Conservation (phyloP, 2,797 vertebrate genomes). For the Myiotriccus ornatus region DNA sequence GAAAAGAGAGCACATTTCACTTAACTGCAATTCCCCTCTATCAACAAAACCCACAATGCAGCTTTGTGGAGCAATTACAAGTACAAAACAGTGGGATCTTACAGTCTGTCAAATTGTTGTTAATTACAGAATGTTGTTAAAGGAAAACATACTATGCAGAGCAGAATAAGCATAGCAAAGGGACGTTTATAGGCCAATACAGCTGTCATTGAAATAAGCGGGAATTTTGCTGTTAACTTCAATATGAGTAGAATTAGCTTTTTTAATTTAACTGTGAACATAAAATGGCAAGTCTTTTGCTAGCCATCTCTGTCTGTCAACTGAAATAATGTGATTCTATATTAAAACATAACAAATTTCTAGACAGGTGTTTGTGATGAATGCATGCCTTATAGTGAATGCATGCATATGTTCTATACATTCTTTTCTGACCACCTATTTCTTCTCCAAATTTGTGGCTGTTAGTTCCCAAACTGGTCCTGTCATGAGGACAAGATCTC, state of each 20-base stretch:
- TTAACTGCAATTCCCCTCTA: conserved; percentile 20
- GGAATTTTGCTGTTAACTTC: conserved; percentile 34
- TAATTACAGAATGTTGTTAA: conserved; percentile 60
- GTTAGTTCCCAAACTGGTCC: neutral
- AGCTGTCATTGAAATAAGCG: conserved; percentile 32
- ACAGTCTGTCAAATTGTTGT: conserved; percentile 51
- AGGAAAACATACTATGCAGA: conserved; percentile 31
- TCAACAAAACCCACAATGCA: conserved; percentile 40
- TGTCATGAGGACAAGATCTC: neutral
- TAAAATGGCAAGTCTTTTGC: neutral
- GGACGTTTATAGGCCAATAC: conserved; percentile 39
- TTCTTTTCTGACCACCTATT: neutral
- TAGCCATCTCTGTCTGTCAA: neutral
- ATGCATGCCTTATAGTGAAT: neutral
- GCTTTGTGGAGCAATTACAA: conserved; percentile 32
- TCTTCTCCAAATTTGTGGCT: neutral
- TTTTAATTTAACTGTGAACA: neutral
- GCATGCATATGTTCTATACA: neutral
- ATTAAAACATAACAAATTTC: neutral
- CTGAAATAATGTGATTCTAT: neutral
- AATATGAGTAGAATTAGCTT: neutral
- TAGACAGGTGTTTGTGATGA: neutral
- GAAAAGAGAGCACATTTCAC: conserved; percentile 18
- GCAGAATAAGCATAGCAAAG: conserved; percentile 53
- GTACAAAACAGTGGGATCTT: conserved; percentile 43